Percentiles rank a stretch among this genome's conserved stretches.
Evolutionary conservation across 2,888 invertebrate genomes (phyloP).

Genomic region (Lingula anatina): DNA sequence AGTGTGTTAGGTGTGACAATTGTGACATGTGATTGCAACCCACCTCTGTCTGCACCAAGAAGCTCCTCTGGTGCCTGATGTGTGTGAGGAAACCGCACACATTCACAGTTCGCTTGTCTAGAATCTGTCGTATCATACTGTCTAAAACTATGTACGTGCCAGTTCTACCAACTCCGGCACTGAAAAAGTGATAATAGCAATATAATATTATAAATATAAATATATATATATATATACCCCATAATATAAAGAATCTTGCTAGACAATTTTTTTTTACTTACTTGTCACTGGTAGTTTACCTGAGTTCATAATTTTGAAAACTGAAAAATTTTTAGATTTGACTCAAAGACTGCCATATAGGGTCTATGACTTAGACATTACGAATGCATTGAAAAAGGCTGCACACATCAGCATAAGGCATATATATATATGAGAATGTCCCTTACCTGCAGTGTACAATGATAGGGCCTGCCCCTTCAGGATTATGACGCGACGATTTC

Average conservation of each 20-base stretch:
- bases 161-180: slow-evolving; percentile 93
- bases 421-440: too few species aligned
- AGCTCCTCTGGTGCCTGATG: slow-evolving; percentile 91
- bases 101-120: slow-evolving; percentile 78
- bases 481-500: slow-evolving; percentile 78
- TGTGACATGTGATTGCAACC: slow-evolving; percentile 10
- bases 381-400: too few species aligned
- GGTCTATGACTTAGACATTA: too few species aligned
- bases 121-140: slow-evolving; percentile 88
- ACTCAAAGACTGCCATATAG: too few species aligned
- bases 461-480: slow-evolving; percentile 77
- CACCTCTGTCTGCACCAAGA: slow-evolving; percentile 90
- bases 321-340: too few species aligned
- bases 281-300: too few species aligned
- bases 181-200: slow-evolving; percentile 51
- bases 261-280: too few species aligned
- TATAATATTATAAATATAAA: background rate
- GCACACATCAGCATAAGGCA: too few species aligned
- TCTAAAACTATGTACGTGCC: slow-evolving; percentile 96
- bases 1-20: too few species aligned
- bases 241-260: too few species aligned
- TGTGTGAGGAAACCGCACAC: slow-evolving; percentile 90
- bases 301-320: too few species aligned
- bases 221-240: too few species aligned
- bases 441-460: slow-evolving; percentile 91